phyloP scores from a whole-genome alignment of 2,888 invertebrate species.

The Ectobius pallidus region DNA sequence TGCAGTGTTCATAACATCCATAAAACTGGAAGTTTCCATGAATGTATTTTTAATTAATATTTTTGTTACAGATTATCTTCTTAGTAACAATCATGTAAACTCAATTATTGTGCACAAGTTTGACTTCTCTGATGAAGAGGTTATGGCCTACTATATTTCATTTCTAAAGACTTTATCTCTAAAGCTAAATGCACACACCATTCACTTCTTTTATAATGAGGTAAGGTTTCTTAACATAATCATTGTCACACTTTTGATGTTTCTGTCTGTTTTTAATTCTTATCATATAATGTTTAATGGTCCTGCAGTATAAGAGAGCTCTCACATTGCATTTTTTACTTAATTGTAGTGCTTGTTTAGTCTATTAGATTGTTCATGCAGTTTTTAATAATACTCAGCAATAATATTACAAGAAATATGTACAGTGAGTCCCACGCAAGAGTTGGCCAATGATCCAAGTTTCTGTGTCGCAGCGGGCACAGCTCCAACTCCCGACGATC shows the following conservation, averaged over 20 bases:
- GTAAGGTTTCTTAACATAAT: too few species aligned
- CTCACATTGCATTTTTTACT: background rate
- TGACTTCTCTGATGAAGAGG: conserved; percentile 99
- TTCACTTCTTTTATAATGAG: conserved; percentile 99
- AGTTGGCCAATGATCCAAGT: too few species aligned
- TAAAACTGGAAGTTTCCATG: too few species aligned
- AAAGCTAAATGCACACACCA: conserved; percentile 96
- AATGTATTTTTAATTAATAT: too few species aligned
- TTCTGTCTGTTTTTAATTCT: background rate
- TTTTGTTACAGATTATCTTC: conserved; percentile 85
- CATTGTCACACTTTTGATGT: too few species aligned
- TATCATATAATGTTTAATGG: too few species aligned
- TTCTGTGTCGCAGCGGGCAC: too few species aligned
- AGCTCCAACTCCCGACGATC: too few species aligned
- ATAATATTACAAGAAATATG: too few species aligned
- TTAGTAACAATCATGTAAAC: conserved; percentile 99
- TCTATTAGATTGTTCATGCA: conserved; percentile 21
- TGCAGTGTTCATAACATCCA: too few species aligned
- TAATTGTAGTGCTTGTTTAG: background rate
- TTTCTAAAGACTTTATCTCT: conserved; percentile 98
- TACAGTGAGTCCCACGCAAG: too few species aligned
- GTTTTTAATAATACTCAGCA: background rate
- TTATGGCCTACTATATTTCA: conserved; percentile 99
- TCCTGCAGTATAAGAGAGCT: too few species aligned
- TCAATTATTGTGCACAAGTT: conserved; percentile 99